Percentiles rank a stretch among this genome's conserved stretches.
Evolutionary conservation across 2,113 vertebrate genomes (phyloP).

Genomic region (Aegithalos caudatus): DNA sequence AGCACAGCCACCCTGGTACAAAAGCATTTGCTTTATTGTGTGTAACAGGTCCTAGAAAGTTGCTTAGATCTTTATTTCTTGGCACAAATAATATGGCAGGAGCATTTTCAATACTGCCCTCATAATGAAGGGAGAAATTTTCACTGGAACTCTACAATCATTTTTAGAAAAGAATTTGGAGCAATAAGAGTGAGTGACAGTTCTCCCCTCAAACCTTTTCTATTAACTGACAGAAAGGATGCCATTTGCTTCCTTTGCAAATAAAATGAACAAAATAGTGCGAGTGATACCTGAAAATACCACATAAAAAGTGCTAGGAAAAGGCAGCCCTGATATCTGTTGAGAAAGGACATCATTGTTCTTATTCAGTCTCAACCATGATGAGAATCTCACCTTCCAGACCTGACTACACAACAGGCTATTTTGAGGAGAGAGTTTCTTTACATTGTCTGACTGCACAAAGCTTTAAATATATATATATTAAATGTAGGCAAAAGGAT

Average conservation of each 20-base stretch:
- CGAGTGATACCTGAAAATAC: background rate
- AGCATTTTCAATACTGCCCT: constrained; percentile 37
- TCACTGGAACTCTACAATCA: background rate
- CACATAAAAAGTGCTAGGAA: background rate
- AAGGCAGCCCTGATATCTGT: background rate
- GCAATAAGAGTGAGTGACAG: constrained; percentile 52
- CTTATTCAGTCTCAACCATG: background rate
- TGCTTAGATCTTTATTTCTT: constrained; percentile 43
- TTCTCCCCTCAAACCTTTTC: constrained; percentile 12
- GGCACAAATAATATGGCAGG: constrained; percentile 30
- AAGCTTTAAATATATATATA: background rate
- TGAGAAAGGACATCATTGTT: background rate
- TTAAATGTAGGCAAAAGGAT: background rate
- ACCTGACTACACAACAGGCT: background rate
- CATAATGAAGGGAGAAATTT: constrained; percentile 51
- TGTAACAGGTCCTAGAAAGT: constrained; percentile 30
- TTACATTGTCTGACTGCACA: background rate
- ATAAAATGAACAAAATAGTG: constrained; percentile 24
- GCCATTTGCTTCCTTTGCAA: constrained; percentile 52
- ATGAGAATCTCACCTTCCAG: constrained; percentile 10
- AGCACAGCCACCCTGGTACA: background rate
- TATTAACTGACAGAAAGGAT: constrained; percentile 22
- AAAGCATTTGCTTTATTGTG: constrained; percentile 15
- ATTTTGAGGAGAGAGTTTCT: background rate
- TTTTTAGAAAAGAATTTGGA: constrained; percentile 45